These are phyloP conservation scores for Corythoichthys intestinalis DNA, from an alignment of 2,113 vertebrate genomes.

Conservation along the genomic window DNA sequence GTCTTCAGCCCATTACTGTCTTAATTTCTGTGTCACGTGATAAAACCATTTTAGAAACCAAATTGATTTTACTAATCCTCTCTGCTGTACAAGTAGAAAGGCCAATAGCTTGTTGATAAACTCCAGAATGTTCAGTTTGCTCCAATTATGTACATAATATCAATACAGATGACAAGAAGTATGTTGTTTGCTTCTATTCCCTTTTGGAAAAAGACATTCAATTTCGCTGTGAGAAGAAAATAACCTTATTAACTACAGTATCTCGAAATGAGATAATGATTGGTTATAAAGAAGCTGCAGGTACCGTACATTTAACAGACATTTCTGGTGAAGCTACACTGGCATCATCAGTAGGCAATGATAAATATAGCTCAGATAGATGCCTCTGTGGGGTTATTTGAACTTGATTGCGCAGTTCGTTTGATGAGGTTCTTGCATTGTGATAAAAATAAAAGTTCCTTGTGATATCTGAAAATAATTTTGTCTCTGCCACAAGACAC, in stretches of 20 bases:
- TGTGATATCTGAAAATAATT: slow-evolving; percentile 1
- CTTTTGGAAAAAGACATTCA: slow-evolving; percentile 11
- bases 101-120: slow-evolving; percentile 18
- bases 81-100: slow-evolving; percentile 12
- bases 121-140: slow-evolving; percentile 48
- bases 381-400: slow-evolving; percentile 30
- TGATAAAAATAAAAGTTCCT: background rate
- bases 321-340: background rate
- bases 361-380: slow-evolving; percentile 27
- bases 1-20: background rate
- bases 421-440: background rate
- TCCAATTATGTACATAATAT: slow-evolving; percentile 36
- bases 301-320: background rate
- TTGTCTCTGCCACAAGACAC: background rate
- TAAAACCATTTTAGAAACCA: background rate
- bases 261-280: background rate
- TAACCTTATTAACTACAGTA: no score
- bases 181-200: slow-evolving; percentile 26
- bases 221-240: no score
- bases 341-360: background rate
- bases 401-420: slow-evolving; percentile 5
- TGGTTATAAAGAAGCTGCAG: background rate
- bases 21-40: background rate
- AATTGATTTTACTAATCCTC: background rate
- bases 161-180: slow-evolving; percentile 48